phyloP scores from a whole-genome alignment of 2,113 vertebrate species.

The Pteropus alecto region DNA sequence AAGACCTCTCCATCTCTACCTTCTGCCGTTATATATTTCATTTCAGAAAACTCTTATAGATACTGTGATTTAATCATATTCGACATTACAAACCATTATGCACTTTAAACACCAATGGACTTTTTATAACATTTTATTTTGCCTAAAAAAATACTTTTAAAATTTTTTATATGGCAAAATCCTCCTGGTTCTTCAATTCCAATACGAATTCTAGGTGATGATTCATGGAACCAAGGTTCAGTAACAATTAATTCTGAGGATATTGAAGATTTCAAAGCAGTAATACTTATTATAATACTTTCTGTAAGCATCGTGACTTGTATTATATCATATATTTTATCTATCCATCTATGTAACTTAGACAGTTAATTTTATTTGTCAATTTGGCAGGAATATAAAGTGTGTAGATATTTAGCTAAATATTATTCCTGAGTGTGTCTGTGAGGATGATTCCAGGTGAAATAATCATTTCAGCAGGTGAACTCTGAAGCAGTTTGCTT shows the following conservation, averaged over 20 bases:
- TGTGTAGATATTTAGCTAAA: neutral
- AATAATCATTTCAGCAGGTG: neutral
- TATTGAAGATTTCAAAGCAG: neutral
- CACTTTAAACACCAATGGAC: neutral
- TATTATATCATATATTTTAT: neutral
- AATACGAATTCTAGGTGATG: neutral
- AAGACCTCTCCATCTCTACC: neutral
- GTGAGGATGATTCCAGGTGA: neutral
- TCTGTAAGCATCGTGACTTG: neutral
- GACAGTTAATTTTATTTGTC: neutral
- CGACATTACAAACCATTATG: neutral
- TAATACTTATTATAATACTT: neutral
- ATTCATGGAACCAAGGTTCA: neutral
- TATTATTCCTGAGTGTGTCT: neutral
- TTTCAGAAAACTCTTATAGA: neutral
- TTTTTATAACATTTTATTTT: neutral
- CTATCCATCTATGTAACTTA: neutral
- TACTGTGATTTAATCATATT: neutral
- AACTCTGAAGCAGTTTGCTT: neutral
- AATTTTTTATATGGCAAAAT: neutral
- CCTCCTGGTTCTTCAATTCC: neutral
- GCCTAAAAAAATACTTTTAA: neutral
- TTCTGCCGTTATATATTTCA: neutral
- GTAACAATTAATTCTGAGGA: neutral
- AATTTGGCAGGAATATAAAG: neutral